These are phyloP conservation scores for Lagodon rhomboides DNA, from an alignment of 2,797 vertebrate species.

Conservation along the genomic window DNA sequence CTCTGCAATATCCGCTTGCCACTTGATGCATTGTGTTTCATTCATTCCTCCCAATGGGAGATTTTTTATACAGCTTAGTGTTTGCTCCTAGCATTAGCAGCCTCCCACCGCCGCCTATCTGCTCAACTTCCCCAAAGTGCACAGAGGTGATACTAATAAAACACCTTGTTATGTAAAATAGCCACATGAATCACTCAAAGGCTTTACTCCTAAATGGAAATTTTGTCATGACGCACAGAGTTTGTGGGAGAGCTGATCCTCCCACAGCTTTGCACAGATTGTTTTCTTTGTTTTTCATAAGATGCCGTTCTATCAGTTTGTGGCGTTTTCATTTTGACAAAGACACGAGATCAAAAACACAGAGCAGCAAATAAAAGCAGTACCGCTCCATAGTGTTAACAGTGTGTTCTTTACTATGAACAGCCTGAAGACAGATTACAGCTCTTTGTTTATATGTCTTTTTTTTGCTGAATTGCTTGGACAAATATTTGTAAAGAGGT, in stretches of 20 bases:
- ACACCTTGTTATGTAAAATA: slow-evolving; percentile 60
- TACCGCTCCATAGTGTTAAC: neutral
- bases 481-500: neutral
- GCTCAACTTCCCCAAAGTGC: slow-evolving; percentile 39
- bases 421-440: neutral
- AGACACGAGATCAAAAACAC: slow-evolving; percentile 36
- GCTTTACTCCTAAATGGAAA: slow-evolving; percentile 46
- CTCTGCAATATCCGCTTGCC: slow-evolving; percentile 62
- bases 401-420: slow-evolving; percentile 5
- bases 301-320: slow-evolving; percentile 40
- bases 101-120: neutral
- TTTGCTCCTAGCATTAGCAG: slow-evolving; percentile 44
- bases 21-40: slow-evolving; percentile 63
- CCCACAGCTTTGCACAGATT: slow-evolving; percentile 41
- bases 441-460: neutral
- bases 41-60: slow-evolving; percentile 40
- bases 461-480: neutral
- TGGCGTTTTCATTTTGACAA: slow-evolving; percentile 28
- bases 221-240: slow-evolving; percentile 38
- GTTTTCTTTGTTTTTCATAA: slow-evolving; percentile 26
- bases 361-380: slow-evolving; percentile 12
- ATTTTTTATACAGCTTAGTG: slow-evolving; percentile 50
- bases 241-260: slow-evolving; percentile 19
- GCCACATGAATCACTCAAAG: slow-evolving; percentile 49
- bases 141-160: slow-evolving; percentile 60